Evolutionary conservation across 2,888 invertebrate species (phyloP), one percentile per base, ranked within the genome.

Genomic region (Anagyrus pseudococci): DNA sequence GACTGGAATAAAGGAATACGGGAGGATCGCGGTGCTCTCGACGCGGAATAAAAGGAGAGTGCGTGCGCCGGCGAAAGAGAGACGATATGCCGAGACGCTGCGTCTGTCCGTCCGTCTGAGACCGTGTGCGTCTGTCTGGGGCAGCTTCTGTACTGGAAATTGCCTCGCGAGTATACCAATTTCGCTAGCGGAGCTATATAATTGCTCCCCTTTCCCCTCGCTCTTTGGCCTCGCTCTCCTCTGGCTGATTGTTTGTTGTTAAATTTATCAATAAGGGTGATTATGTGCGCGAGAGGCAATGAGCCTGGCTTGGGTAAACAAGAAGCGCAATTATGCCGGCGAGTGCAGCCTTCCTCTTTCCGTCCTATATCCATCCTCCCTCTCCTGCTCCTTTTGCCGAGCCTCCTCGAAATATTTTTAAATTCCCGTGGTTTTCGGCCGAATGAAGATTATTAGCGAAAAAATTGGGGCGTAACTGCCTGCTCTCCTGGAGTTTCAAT

Each of bases 111-210:
- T 17, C 17, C 17, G 15, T 41, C 41, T 19, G 44, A 17, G 15
- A 41, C 33, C 29, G 20, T 10, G n/a, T 17, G n/a, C 4, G 17
- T n/a, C 4, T 17, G 17, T n/a, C 15, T 8, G 43, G 43, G 19
- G 26, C 17, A n/a, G 59, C 59, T 64, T 59, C 55, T 64, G 58
- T 58, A 56, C 25, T 37, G 37, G 55, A 50, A 64, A 64, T 64
- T 56, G 60, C 41, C 49, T 57, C 56, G 57, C 48, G 60, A n/a
- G n/a, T 57, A 59, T 60, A 17, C 53, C 60, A 64, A 60, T 64
- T 61, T 64, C 15, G 47, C 26, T 25, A 17, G 10, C 23, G 23
- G 25, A 41, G 29, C n/a, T 22, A 15, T 15, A 8, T 37, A 37
- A 37, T 37, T 37, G 33, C 33, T 15, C n/a, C n/a, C n/a, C n/a